Conservation (phyloP, 2,888 invertebrate species). For the Pogonocherus hispidulus region DNA sequence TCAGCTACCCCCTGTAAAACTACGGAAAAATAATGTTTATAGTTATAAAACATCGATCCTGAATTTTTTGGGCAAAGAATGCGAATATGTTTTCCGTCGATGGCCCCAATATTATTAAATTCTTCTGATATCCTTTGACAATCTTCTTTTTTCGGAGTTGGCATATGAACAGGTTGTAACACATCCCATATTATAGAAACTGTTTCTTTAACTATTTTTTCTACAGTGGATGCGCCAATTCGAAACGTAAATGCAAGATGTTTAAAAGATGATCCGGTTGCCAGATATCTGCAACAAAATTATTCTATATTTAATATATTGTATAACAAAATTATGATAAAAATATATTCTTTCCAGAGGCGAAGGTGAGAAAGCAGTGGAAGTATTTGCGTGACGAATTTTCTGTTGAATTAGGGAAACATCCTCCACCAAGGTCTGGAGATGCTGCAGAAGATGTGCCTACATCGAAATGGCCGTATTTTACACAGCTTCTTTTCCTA, state of each 20-base stretch:
- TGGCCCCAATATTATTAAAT: conserved; percentile 2
- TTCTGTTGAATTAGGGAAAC: conserved; percentile 17
- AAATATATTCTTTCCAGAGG: conserved; percentile 11
- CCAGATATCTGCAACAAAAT: conserved; percentile 23
- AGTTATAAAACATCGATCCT: no score
- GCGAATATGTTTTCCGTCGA: no score
- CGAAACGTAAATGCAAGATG: conserved; percentile 26
- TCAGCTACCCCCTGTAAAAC: no score
- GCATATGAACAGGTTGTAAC: conserved; percentile 4
- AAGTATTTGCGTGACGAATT: conserved; percentile 18
- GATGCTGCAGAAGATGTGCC: conserved; percentile 14
- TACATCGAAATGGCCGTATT: conserved; percentile 19
- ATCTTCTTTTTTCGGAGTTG: conserved; percentile 13
- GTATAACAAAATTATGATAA: no score
- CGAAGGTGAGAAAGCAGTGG: conserved; percentile 16
- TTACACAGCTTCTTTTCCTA: conserved; percentile 10
- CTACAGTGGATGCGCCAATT: conserved; percentile 23
- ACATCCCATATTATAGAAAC: neutral
- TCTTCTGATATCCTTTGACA: conserved; percentile 17
- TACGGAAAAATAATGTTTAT: no score
- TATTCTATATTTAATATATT: no score
- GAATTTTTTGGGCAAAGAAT: neutral
- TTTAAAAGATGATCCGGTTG: conserved; percentile 22
- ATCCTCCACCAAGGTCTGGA: conserved; percentile 7
- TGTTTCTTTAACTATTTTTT: neutral